phyloP scores from a whole-genome alignment of 2,113 vertebrate species.

The Catharus bicknelli region DNA sequence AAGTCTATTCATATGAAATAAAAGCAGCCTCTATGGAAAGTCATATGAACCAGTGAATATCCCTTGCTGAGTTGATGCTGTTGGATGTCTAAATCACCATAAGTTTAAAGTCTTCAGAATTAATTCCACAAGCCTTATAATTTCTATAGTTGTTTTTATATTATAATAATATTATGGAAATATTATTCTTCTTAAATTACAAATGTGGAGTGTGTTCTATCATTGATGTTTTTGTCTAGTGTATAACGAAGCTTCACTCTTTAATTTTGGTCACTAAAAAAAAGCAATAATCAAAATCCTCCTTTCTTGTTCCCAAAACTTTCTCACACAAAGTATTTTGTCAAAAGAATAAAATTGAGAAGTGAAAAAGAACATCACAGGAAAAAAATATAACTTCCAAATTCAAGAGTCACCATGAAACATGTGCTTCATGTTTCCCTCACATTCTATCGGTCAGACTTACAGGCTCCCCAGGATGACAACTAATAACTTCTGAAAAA shows the following conservation, averaged over 20 bases:
- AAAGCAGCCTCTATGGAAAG: not conserved
- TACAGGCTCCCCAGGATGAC: not conserved
- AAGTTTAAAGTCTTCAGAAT: not conserved
- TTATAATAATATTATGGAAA: not conserved
- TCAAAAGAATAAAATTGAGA: not conserved
- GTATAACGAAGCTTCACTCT: not conserved
- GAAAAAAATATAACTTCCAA: not conserved
- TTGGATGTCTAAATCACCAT: not conserved
- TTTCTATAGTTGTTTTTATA: not conserved
- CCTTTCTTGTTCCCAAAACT: not conserved
- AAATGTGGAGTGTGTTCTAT: not conserved
- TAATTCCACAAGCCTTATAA: not conserved
- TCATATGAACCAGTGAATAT: not conserved
- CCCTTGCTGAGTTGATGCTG: not conserved
- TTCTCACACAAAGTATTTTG: not conserved
- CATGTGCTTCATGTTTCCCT: not conserved
- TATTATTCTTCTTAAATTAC: not conserved
- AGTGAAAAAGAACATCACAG: fast-evolving
- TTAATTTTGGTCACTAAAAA: not conserved
- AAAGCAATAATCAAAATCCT: not conserved
- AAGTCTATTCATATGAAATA: not conserved
- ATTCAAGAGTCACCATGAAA: not conserved
- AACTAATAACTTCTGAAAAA: not conserved
- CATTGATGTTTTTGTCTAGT: not conserved
- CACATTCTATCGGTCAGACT: not conserved